Evolutionary conservation across 2,113 vertebrate species (phyloP), one percentile per base, ranked within the genome.

Genomic region (Neoarius graeffei): DNA sequence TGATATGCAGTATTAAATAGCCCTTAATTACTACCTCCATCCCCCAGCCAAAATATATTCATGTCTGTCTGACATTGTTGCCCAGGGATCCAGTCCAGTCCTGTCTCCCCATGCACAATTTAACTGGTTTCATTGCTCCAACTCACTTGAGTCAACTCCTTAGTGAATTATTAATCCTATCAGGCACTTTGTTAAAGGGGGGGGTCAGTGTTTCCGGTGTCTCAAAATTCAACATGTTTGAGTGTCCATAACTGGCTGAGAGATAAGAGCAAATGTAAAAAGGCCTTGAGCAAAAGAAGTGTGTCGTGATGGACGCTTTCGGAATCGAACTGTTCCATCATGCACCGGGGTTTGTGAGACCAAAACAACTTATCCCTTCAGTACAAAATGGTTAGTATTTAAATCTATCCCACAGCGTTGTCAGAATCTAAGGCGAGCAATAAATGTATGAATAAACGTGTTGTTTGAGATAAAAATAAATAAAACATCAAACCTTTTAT

Each of bases 1-100:
- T 74, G 57, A 87, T 74, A 76, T 82, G 48, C 81, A 56, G 67
- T 77, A 77, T 84, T 84, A 74, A 76, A 59, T 60, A 60, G 84
- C 13, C 23, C 13, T 85, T 85, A 76, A 85, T 76, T 60, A 85
- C 56, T 48, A 13, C 57, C 1, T 62, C 76, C 30, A 54, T 27
- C 71, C 20, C 60, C 57, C 71, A 67, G 56, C 67, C 57, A 85
- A 50, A 74, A 85, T 6, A 42, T 60, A 17, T n/a, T 76, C 54
- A 62, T 85, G 56, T 42, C 84, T 85, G 73, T 85, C 71, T n/a
- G n/a, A 85, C 56, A 62, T 17, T 25, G 13, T n/a, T 59, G 69
- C 71, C n/a, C 5, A 73, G 64, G 15, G 52, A 69, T 87, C 27
- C 66, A 50, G 27, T 66, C 66, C 66, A 71, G 79, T 73, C 30